Evolutionary conservation across 2,888 invertebrate species (phyloP), one percentile per base, ranked within the genome.

Genomic region (Philopedon plagiatum): DNA sequence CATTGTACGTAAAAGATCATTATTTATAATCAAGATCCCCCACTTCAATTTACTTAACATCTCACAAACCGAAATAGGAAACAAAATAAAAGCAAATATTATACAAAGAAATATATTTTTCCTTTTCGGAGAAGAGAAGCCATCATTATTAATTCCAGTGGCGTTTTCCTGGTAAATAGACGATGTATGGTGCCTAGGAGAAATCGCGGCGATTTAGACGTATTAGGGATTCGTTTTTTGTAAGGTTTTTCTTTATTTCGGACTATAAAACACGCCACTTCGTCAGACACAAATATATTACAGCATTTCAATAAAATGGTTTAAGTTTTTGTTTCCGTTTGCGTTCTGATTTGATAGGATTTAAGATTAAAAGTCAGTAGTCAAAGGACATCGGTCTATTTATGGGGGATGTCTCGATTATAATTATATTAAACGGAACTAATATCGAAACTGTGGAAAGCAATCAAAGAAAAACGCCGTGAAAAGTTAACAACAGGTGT

Each of bases 121-220:
- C 34, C 15, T 58, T 15, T 9, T 34, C 19, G 32, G 11, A 32
- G 37, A n/a, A 15, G 15, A 15, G 15, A 54, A 46, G 51, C 19
- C 51, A 41, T 61, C 61, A 61, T 68, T 68, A 68, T 68, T 68
- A 68, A 68, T 68, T 49, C 68, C n/a, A 41, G 51, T 15, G 15
- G 54, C 51, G 54, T 51, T 15, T 23, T 39, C 32, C 18, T 41
- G 41, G 54, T 39, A 69, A 69, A 69, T 62, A 49, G 69, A 56
- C 61, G 69, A 69, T 69, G 57, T 71, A 65, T 63, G 65, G 65
- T 49, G 41, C 57, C 41, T 57, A 29, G 60, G 60, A 71, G 34
- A 64, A 71, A 71, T 64, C 15, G 58, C 15, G 18, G 54, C 71
- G 46, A 71, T 71, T 65, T 71, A 46, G 34, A 63, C 21, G 34